A percentile compares a stretch with the other conserved stretches of the same genome.
Evolutionary conservation across 2,113 vertebrate genomes (phyloP).

Genomic region (Zosterops japonicus): DNA sequence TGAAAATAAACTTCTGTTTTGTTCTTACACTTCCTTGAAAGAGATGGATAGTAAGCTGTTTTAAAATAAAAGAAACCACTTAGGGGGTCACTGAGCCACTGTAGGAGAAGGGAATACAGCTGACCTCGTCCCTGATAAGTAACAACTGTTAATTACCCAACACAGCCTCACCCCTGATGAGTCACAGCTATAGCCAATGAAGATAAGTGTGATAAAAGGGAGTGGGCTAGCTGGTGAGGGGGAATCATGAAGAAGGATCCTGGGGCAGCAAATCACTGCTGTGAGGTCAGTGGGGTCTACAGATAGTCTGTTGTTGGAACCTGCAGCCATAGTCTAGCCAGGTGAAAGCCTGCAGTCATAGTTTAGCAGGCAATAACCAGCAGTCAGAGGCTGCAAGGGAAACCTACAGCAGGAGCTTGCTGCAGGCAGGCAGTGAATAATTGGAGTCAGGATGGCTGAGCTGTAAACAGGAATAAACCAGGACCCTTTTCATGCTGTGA

Average conservation of each 20-base stretch:
- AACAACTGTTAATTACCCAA: not conserved
- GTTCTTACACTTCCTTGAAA: not conserved
- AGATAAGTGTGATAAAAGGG: not conserved
- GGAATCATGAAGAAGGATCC: not conserved
- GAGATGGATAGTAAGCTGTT: not conserved
- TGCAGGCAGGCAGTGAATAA: not conserved
- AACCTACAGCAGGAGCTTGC: not conserved
- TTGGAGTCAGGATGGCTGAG: not conserved
- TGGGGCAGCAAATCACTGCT: not conserved
- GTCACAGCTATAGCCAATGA: not conserved
- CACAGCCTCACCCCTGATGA: not conserved
- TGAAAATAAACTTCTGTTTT: not conserved
- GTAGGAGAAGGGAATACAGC: not conserved
- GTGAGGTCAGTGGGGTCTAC: not conserved
- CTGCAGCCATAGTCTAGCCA: not conserved
- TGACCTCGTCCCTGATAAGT: not conserved
- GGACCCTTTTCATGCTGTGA: not conserved
- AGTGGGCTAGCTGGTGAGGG: not conserved
- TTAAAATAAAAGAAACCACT: not conserved
- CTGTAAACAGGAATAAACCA: not conserved
- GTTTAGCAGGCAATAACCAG: not conserved
- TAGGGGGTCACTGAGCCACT: not conserved
- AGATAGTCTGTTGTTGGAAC: not conserved
- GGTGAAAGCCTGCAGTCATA: not conserved
- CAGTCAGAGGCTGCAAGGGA: not conserved